Evolutionary conservation across 2,113 vertebrate species (phyloP), one percentile per base, ranked within the genome.

Genomic region (Rhipidura dahli): DNA sequence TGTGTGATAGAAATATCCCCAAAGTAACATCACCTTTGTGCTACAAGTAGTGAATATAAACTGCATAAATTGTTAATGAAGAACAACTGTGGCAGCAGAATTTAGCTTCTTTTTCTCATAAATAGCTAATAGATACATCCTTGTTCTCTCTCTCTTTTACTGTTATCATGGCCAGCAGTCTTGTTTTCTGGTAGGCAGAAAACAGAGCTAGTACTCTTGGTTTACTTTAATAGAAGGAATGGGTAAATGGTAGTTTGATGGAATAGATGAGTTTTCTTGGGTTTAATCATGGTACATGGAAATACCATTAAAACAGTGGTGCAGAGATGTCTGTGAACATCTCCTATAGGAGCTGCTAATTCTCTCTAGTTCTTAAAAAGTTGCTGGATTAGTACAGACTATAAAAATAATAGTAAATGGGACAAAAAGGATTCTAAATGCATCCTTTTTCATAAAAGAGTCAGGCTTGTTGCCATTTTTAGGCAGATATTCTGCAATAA

Each of bases 41-140:
- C 15, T 90, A 69, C 75, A 89, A 75, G 45, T 95, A 93, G 90
- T 83, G 89, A 91, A 11, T 76, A 59, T 87, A 91, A 95, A 95
- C 66, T 47, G 30, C 47, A 83, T 97, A 44, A 85, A 94, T 91
- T 93, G 31, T 94, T 91, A 90, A 96, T 85, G 78, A 93, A 77
- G 66, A 93, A 86, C 65, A 93, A 94, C 81, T 9, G 59, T 73
- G 63, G 50, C 35, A 63, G 50, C 82, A 91, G 75, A 94, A 93
- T 91, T 90, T 94, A 50, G 85, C 84, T 61, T 82, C 66, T 88
- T 95, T 95, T 83, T 35, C 53, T 93, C 85, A 96, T 96, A 91
- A 97, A 96, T 95, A 90, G 54, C 73, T 95, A 87, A 95, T 80
- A 91, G 61, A 83, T 76, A 94, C 84, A 96, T 88, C n/a, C 59